Conservation (phyloP, 1,140 invertebrate genomes). For the Lepidurus apus region DNA sequence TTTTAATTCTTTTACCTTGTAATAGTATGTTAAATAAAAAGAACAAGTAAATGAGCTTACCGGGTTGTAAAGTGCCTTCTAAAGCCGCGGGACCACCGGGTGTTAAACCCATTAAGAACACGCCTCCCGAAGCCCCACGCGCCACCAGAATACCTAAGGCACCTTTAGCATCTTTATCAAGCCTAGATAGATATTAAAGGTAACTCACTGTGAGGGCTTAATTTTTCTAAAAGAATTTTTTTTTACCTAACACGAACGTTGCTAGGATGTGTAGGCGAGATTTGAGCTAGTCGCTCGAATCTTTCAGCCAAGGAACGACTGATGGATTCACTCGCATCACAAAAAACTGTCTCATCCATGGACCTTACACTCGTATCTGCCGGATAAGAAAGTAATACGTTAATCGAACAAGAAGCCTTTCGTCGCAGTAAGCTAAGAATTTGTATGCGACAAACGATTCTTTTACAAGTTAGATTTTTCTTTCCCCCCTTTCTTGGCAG, state of each 20-base stretch:
- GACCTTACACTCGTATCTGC: constrained; percentile 32
- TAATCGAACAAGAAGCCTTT: constrained; percentile 16
- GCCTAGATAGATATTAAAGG: constrained; percentile 14
- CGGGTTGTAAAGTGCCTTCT: constrained; percentile 28
- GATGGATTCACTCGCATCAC: constrained; percentile 29
- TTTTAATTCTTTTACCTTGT: not conserved
- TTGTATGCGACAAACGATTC: not conserved
- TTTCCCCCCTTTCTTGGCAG: not conserved
- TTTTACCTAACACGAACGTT: not conserved
- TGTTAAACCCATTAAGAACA: constrained; percentile 32
- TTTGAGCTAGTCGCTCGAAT: constrained; percentile 27
- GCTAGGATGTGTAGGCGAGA: constrained; percentile 25
- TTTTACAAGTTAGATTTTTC: not conserved
- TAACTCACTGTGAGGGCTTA: not conserved
- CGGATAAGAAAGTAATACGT: not conserved
- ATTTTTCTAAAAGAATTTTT: not conserved
- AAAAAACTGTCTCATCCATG: constrained; percentile 26
- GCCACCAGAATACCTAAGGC: constrained; percentile 32
- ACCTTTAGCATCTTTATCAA: constrained; percentile 30
- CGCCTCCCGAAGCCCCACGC: constrained; percentile 28
- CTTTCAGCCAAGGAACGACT: constrained; percentile 27
- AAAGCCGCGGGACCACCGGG: constrained; percentile 29
- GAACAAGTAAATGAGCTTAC: not conserved
- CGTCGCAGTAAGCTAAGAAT: not conserved
- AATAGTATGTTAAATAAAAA: not conserved